phyloP scores from a whole-genome alignment of 2,888 invertebrate species.

The Macrosiphum euphorbiae region DNA sequence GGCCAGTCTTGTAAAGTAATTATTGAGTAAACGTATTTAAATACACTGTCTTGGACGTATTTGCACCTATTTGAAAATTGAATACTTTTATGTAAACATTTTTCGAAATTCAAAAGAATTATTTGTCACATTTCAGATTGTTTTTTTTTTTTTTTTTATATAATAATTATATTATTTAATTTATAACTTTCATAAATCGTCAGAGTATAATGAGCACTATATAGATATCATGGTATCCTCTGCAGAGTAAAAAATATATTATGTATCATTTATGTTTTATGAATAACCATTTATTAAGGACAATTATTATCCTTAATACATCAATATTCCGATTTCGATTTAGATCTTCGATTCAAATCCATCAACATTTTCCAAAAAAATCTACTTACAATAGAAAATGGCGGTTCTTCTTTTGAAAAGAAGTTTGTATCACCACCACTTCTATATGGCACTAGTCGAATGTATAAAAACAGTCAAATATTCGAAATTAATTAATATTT shows the following conservation, averaged over 20 bases:
- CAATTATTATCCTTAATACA: not conserved
- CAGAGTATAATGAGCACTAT: too few species aligned
- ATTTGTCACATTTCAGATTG: not conserved
- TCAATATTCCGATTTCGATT: not conserved
- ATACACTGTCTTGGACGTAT: not conserved
- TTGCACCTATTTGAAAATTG: not conserved
- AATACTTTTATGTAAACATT: not conserved
- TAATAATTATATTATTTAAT: not conserved
- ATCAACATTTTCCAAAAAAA: not conserved
- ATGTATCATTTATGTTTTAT: not conserved
- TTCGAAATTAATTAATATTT: not conserved
- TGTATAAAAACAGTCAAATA: not conserved
- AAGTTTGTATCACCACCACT: not conserved
- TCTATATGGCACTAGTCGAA: not conserved
- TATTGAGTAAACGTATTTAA: not conserved
- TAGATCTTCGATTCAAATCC: not conserved
- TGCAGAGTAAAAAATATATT: too few species aligned
- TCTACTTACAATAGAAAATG: not conserved
- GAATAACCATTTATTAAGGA: not conserved
- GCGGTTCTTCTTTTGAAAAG: not conserved
- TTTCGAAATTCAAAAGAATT: not conserved
- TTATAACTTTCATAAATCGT: not conserved
- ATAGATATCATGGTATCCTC: too few species aligned
- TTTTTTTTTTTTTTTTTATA: not conserved
- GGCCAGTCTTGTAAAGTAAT: not conserved